These are phyloP conservation scores for Chesias legatella DNA, from an alignment of 2,888 invertebrate species.

Conservation along the genomic window DNA sequence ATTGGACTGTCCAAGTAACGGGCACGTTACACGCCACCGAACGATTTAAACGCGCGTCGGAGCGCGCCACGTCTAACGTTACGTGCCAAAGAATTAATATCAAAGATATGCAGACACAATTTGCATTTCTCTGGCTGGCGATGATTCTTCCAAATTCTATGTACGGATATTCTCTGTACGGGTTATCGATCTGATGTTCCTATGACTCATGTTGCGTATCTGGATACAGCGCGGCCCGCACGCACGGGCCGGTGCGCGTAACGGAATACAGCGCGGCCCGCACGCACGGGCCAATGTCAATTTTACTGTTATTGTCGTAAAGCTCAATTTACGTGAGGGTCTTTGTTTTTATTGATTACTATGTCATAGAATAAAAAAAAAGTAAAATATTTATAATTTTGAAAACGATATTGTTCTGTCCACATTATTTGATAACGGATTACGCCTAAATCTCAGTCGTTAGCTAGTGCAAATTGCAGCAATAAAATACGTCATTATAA, in stretches of 20 bases:
- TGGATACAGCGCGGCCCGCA: conserved; percentile 49
- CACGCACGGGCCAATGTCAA: conserved; percentile 61
- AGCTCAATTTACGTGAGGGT: conserved; percentile 75
- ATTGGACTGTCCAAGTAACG: conserved; percentile 28
- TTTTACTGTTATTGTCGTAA: conserved; percentile 71
- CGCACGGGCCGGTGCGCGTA: too few relatives aligned
- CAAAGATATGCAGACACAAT: conserved; percentile 72
- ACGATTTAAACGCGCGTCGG: conserved; percentile 41
- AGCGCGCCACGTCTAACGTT: conserved; percentile 39
- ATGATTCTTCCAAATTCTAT: conserved; percentile 73
- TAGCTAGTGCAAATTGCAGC: conserved; percentile 70
- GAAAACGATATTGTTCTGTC: conserved; percentile 67
- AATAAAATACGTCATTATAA: conserved; percentile 63
- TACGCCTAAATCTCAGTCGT: conserved; percentile 61
- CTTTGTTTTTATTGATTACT: conserved; percentile 59
- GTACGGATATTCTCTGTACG: conserved; percentile 64
- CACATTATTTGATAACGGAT: conserved; percentile 57
- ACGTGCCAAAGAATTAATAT: conserved; percentile 80
- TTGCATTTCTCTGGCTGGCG: conserved; percentile 62
- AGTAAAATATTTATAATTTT: conserved; percentile 60
- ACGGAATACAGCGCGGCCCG: conserved; percentile 53
- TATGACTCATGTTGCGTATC: conserved; percentile 64
- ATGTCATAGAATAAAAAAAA: conserved; percentile 48
- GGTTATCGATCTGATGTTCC: conserved; percentile 79
- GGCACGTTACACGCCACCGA: conserved; percentile 49